A percentile compares a stretch with the other conserved stretches of the same genome.
Conservation (phyloP, 2,113 vertebrate species). For the Sylvilagus bachmani region DNA sequence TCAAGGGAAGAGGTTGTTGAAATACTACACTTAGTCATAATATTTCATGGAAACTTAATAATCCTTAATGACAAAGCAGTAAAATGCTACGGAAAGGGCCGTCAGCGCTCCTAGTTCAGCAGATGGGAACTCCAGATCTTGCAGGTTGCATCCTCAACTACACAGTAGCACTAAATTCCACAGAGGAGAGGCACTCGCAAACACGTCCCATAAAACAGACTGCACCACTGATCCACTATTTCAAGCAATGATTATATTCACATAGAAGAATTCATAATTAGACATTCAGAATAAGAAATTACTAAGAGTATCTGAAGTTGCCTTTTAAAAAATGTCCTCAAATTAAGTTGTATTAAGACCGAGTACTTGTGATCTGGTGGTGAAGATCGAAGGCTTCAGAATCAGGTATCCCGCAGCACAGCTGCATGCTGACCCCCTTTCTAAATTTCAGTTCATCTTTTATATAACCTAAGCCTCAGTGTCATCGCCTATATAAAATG, state of each 20-base stretch:
- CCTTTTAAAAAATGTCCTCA: background rate
- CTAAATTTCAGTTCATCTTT: background rate
- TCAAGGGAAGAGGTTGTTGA: background rate
- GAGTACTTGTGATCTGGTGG: background rate
- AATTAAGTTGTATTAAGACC: background rate
- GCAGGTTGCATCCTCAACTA: background rate
- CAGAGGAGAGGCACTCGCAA: background rate
- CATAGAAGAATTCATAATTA: background rate
- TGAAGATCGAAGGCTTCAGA: constrained; percentile 42
- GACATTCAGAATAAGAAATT: constrained; percentile 9
- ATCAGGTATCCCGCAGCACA: background rate
- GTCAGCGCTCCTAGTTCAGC: background rate
- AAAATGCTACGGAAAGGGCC: background rate
- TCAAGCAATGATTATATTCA: constrained; percentile 4
- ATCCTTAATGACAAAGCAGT: background rate
- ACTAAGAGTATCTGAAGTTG: background rate
- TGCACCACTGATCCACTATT: background rate
- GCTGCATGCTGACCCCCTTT: background rate
- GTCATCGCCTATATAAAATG: background rate
- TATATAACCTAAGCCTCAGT: background rate
- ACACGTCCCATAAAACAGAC: background rate
- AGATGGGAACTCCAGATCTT: background rate
- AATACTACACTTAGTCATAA: background rate
- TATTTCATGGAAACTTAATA: background rate
- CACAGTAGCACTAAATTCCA: background rate